Evolutionary conservation across 2,797 vertebrate genomes (phyloP).

Genomic region (Psittacula echo): DNA sequence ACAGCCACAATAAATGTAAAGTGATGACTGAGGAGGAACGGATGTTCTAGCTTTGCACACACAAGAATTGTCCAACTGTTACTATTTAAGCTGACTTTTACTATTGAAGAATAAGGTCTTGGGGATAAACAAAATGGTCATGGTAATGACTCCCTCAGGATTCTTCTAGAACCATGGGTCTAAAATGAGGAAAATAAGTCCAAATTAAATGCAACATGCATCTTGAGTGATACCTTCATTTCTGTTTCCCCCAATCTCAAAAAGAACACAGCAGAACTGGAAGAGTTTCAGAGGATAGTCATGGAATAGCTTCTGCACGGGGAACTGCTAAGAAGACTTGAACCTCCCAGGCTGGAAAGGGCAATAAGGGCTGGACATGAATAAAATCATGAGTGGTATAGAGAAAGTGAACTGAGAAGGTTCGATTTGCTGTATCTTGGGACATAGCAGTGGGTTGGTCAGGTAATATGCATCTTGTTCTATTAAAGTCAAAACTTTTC

Average conservation of each 20-base stretch:
- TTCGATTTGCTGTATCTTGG: not conserved
- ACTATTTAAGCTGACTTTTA: not conserved
- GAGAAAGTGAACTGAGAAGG: not conserved
- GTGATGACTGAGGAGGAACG: not conserved
- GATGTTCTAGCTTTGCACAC: not conserved
- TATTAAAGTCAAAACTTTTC: not conserved
- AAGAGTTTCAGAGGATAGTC: not conserved
- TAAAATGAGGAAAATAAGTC: not conserved
- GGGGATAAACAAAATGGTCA: not conserved
- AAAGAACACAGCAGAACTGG: not conserved
- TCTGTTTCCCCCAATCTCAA: not conserved
- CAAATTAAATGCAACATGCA: not conserved
- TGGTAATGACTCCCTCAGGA: not conserved
- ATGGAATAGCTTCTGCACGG: not conserved
- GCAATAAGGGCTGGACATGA: not conserved
- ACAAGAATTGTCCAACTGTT: not conserved
- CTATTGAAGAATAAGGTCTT: not conserved
- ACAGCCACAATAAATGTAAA: not conserved
- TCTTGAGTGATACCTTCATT: not conserved
- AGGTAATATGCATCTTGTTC: not conserved
- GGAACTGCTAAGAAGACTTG: not conserved
- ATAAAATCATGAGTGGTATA: not conserved
- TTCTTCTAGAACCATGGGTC: not conserved
- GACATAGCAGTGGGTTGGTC: not conserved
- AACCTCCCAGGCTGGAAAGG: not conserved